Evolutionary conservation across 1,140 invertebrate genomes (phyloP).

Genomic region (Holcopasites calliopsidis): DNA sequence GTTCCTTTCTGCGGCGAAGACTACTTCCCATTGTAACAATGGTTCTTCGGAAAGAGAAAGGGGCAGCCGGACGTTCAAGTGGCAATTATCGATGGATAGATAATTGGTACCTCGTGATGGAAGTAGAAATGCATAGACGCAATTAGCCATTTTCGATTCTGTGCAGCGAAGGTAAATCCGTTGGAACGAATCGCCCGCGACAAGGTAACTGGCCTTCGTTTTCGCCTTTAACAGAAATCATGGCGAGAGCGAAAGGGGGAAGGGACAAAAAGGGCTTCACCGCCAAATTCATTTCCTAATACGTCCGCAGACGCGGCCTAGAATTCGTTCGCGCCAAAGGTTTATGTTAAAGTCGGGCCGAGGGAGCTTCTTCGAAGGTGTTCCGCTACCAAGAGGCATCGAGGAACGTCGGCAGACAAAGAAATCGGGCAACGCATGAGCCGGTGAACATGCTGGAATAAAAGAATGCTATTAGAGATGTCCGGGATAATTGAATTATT

Average conservation of each 20-base stretch:
- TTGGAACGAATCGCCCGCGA: neutral
- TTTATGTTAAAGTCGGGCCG: constrained; percentile 66
- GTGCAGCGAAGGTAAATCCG: too few species aligned
- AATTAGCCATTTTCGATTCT: too few species aligned
- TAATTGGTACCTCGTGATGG: too few species aligned
- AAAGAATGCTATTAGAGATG: too few species aligned
- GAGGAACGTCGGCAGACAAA: neutral
- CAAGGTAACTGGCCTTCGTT: neutral
- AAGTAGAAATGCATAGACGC: too few species aligned
- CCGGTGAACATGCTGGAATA: neutral
- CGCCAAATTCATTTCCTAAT: constrained; percentile 73
- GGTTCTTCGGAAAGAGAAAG: neutral
- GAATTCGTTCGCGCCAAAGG: constrained; percentile 72
- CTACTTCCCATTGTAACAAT: neutral
- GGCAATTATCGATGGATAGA: too few species aligned
- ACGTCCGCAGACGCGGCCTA: constrained; percentile 66
- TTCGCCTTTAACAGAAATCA: constrained; percentile 24
- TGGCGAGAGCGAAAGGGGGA: too few species aligned
- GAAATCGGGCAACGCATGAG: constrained; percentile 27
- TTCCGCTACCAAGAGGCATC: neutral
- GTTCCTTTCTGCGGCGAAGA: neutral
- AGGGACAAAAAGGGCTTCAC: constrained; percentile 52
- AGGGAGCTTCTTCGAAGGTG: constrained; percentile 26
- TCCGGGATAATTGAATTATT: constrained; percentile 6
- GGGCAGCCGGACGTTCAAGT: neutral